Evolutionary conservation across 2,113 vertebrate genomes (phyloP), one percentile per base, ranked within the genome.

Genomic region (Pterocles burchelli): DNA sequence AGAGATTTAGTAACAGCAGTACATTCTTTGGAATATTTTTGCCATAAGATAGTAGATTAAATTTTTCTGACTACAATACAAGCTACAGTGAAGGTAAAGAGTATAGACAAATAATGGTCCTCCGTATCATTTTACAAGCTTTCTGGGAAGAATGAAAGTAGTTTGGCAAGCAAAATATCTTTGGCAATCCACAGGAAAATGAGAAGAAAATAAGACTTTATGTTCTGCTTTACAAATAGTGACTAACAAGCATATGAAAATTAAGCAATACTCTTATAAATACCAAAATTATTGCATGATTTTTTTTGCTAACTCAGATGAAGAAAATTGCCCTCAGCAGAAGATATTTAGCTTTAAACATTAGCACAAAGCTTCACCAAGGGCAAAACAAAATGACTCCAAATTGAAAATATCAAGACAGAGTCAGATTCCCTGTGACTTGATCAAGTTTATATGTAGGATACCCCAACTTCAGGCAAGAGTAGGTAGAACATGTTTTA

Each of bases 21-120:
- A 82, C 43, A n/a, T 77, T 96, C 28, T 89, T 84, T 65, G 14
- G 46, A 84, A 85, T 88, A 84, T 91, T 93, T 95, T 94, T 95
- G 16, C 48, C 66, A 85, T 29, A 77, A 57, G 21, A 66, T 14
- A 93, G 45, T 80, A 89, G 73, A 67, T 73, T 77, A 71, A 92
- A 78, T 89, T 93, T 34, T 71, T 93, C 51, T 84, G 33, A 61
- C 33, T 86, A 31, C 18, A 89, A 68, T 74, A 67, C 7, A 81
- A 94, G 36, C 19, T 68, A 90, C 20, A 58, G 24, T 72, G 54
- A 96, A 82, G 93, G 33, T 73, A 93, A 79, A 84, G 71, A 72
- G 10, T 71, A 18, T n/a, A 81, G 78, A 85, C 59, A 55, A 89
- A 45, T 77, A 88, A 90, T 58, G 88, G 38, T 33, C 14, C 12